Base-by-base conservation (phyloP, 1,140 invertebrate genomes). In the Hermatobates lingyangjiaoensis region DNA sequence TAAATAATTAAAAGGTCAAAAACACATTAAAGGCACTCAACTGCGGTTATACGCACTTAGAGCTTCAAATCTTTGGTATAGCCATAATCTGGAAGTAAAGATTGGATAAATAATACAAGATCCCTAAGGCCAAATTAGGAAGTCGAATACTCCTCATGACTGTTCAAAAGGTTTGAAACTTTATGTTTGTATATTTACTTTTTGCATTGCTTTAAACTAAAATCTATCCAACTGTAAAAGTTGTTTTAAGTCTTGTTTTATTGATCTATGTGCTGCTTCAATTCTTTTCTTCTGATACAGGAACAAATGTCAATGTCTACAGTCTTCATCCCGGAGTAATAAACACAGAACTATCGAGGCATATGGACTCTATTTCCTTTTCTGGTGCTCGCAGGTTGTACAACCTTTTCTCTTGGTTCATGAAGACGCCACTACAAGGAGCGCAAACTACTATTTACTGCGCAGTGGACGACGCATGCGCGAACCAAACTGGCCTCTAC, bases 401-500 rank as follows among this genome's bases (percentile, higher is more conserved):
- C 40, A 63, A 46, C 51, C 27, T 68, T 1, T 66, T 60, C 54
- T 3, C 48, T 1, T 50, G 52, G 14, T 71, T 78, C 45, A 68
- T 75, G 28, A 84, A 84, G 63, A 70, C 66, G 10, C 69, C 74
- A 0, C 68, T 71, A 54, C 72, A 80, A 57, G 86, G 86, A 1
- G 81, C 81, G 12, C 86, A 90, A 64, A 88, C 86, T 0, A 77
- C 77, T 1, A 67, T 92, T 28, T 75, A 85, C 60, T 85, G 86
- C 60, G 75, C 83, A 2, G 61, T 88, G 1, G 79, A 83, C 63
- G 79, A 82, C 53, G 68, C 74, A 52, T 69, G 75, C 55, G 75
- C 69, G 1, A 66, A 74, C 54, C 66, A 77, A 61, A 76, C 73
- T 57, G 81, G 83, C 52, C 59, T 77, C 15, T 75, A 75, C 66